These are phyloP conservation scores for Dunckerocampus dactyliophorus DNA, from an alignment of 2,113 vertebrate genomes.

Conservation along the genomic window DNA sequence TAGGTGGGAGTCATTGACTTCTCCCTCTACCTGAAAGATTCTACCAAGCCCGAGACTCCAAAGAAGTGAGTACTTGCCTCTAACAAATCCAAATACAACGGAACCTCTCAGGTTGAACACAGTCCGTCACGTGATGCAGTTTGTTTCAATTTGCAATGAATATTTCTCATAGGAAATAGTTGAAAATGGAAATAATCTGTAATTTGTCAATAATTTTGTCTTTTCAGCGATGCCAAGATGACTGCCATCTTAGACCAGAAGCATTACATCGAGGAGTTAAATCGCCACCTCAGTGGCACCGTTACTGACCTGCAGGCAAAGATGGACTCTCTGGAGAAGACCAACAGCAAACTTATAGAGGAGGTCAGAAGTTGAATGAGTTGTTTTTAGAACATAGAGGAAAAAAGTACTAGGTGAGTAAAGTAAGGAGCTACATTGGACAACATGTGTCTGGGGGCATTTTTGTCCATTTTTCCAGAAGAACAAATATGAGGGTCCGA, in stretches of 20 bases:
- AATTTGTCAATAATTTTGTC: too few species aligned
- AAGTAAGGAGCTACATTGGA: too few species aligned
- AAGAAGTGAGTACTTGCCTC: constrained; percentile 81
- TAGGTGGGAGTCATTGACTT: constrained; percentile 98
- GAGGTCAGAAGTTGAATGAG: constrained; percentile 76
- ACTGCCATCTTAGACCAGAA: constrained; percentile 96
- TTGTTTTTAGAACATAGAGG: background rate
- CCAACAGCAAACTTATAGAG: constrained; percentile 93
- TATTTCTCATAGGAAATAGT: too few species aligned
- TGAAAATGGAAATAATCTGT: too few species aligned
- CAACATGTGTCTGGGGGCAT: too few species aligned
- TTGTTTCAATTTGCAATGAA: background rate
- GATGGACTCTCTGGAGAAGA: constrained; percentile 94
- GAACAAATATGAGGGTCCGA: too few species aligned
- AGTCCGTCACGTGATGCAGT: too few species aligned
- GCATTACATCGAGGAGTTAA: constrained; percentile 97
- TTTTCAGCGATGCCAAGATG: constrained; percentile 80
- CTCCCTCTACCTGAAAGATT: constrained; percentile 92
- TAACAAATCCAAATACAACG: background rate
- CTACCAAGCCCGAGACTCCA: constrained; percentile 71
- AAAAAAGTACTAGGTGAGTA: too few species aligned
- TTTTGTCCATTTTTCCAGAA: too few species aligned
- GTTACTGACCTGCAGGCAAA: constrained; percentile 96
- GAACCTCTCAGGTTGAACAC: background rate
- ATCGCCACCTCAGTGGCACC: constrained; percentile 90